Conservation (phyloP, 2,113 vertebrate species). For the Poeciliopsis occidentalis region DNA sequence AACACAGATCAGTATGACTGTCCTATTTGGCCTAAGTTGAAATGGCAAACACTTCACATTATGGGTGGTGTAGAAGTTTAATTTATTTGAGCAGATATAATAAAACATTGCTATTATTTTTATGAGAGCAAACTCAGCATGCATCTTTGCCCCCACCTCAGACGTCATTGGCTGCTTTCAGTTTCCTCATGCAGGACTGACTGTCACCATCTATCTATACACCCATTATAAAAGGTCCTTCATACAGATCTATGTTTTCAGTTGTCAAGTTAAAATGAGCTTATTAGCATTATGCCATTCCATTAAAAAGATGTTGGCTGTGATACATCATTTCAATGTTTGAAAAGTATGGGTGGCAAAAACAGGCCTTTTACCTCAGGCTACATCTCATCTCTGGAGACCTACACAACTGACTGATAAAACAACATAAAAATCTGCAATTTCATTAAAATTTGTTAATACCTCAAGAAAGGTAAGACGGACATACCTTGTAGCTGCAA, state of each 20-base stretch:
- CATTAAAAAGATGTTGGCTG: slow-evolving; percentile 29
- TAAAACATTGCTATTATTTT: slow-evolving; percentile 38
- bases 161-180: slow-evolving; percentile 49
- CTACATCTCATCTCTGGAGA: background rate
- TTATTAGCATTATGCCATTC: slow-evolving; percentile 49
- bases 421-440: no score
- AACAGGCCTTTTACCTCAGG: background rate
- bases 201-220: slow-evolving; percentile 66
- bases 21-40: background rate
- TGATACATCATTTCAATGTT: slow-evolving; percentile 37
- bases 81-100: slow-evolving; percentile 5
- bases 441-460: no score
- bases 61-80: background rate
- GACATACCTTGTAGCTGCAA: no score
- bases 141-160: slow-evolving; percentile 53
- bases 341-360: slow-evolving; percentile 8
- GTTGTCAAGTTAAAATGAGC: slow-evolving; percentile 59
- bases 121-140: slow-evolving; percentile 44
- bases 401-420: no score
- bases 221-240: slow-evolving; percentile 57
- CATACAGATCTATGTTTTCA: slow-evolving; percentile 32
- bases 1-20: background rate
- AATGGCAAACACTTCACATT: background rate
- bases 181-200: no score
- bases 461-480: no score